A percentile compares a stretch with the other conserved stretches of the same genome.
phyloP scores from a whole-genome alignment of 2,113 vertebrate genomes.

The Solea senegalensis region DNA sequence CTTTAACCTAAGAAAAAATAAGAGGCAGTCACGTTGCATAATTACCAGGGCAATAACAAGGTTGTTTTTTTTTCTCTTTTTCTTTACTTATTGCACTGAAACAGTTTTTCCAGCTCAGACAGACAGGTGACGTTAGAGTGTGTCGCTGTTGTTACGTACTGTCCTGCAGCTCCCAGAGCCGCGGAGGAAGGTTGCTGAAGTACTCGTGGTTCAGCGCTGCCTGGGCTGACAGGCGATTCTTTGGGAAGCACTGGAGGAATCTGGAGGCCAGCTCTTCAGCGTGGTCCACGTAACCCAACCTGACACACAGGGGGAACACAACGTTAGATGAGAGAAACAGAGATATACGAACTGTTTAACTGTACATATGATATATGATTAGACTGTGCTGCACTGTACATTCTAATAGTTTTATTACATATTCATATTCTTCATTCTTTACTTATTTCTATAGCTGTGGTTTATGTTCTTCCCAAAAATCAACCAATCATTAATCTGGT shows the following conservation, averaged over 20 bases:
- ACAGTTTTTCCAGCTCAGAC: neutral
- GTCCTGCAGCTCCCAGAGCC: conserved; percentile 94
- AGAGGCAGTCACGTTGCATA: too few species aligned
- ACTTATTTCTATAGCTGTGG: too few species aligned
- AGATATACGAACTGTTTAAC: too few species aligned
- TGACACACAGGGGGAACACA: conserved; percentile 58
- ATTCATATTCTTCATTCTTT: too few species aligned
- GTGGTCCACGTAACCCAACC: conserved; percentile 92
- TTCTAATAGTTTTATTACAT: too few species aligned
- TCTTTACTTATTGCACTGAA: too few species aligned
- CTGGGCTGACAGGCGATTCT: conserved; percentile 94
- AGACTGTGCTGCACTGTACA: too few species aligned
- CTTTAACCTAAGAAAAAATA: neutral
- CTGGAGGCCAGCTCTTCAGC: conserved; percentile 95
- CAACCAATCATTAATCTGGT: too few species aligned
- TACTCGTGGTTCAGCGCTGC: conserved; percentile 92
- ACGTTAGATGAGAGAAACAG: neutral
- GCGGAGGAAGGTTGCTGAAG: conserved; percentile 95
- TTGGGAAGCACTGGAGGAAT: conserved; percentile 97
- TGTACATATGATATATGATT: too few species aligned
- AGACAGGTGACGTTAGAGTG: neutral
- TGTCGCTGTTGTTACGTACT: conserved; percentile 83
- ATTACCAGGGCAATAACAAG: too few species aligned
- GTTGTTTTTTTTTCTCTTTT: too few species aligned
- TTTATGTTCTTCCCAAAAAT: too few species aligned